These are phyloP conservation scores for Acrobasis suavella DNA, from an alignment of 2,888 invertebrate species.

Conservation along the genomic window DNA sequence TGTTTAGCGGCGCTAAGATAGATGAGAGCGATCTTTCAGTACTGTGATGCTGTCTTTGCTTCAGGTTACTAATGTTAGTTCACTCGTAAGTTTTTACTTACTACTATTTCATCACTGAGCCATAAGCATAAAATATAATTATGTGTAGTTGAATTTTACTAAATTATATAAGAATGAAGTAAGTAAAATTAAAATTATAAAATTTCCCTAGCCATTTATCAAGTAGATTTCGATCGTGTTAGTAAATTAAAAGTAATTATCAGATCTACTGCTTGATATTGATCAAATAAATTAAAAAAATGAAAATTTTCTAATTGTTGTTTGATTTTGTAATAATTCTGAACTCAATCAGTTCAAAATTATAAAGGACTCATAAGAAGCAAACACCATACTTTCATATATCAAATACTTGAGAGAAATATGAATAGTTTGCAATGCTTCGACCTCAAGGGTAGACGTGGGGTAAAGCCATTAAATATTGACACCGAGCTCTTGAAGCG, in stretches of 20 bases:
- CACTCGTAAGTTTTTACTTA: background rate
- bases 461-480: conserved; percentile 31
- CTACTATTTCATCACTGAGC: background rate
- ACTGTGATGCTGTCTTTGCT: background rate
- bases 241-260: too few relatives aligned
- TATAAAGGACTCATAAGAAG: background rate
- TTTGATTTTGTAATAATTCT: too few relatives aligned
- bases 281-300: too few relatives aligned
- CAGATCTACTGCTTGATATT: too few relatives aligned
- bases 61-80: background rate
- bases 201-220: too few relatives aligned
- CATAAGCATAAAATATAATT: too few relatives aligned
- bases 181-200: too few relatives aligned
- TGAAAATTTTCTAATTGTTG: too few relatives aligned
- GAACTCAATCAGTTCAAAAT: background rate
- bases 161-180: too few relatives aligned
- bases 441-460: conserved; percentile 12
- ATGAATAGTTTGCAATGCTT: conserved; percentile 14
- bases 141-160: too few relatives aligned
- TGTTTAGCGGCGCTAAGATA: conserved; percentile 51
- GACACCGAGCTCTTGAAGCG: conserved; percentile 28
- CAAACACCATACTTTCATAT: background rate
- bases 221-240: too few relatives aligned
- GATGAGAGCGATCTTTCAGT: conserved; percentile 35
- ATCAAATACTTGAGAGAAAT: conserved; percentile 1